These are phyloP conservation scores for Coelogynopora nodosa DNA, from an alignment of 2,888 invertebrate species.

Conservation along the genomic window DNA sequence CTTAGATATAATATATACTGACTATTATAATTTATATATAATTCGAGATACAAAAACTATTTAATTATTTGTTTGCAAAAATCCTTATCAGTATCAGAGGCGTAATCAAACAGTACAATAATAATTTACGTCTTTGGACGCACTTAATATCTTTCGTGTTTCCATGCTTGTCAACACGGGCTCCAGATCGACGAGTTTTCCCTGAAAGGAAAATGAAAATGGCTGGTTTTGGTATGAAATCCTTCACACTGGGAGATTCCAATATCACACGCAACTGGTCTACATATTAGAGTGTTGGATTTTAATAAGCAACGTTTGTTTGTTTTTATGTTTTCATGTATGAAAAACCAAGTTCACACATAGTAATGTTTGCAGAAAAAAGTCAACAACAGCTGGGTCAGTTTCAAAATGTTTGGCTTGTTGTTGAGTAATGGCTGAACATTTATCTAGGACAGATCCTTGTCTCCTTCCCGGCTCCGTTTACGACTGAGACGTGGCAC, in stretches of 20 bases:
- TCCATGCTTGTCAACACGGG: background rate
- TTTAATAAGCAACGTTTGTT: background rate
- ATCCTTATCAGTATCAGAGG: background rate
- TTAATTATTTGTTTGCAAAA: background rate
- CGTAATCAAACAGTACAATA: background rate
- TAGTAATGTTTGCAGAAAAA: background rate
- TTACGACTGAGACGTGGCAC: background rate
- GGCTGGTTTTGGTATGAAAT: background rate
- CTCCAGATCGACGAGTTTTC: background rate
- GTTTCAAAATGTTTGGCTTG: background rate
- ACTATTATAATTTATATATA: background rate
- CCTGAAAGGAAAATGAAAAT: background rate
- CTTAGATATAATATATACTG: background rate
- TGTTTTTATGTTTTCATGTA: background rate
- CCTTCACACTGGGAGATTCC: background rate
- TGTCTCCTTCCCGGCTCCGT: background rate
- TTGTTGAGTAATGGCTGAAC: background rate
- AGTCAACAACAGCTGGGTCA: background rate
- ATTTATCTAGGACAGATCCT: background rate
- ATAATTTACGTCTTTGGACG: background rate
- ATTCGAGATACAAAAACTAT: background rate
- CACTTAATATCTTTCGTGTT: background rate
- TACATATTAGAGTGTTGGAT: background rate
- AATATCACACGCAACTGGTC: background rate
- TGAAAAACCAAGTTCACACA: background rate